phyloP scores from a whole-genome alignment of 1,140 invertebrate species.

The Ceratina japonica region DNA sequence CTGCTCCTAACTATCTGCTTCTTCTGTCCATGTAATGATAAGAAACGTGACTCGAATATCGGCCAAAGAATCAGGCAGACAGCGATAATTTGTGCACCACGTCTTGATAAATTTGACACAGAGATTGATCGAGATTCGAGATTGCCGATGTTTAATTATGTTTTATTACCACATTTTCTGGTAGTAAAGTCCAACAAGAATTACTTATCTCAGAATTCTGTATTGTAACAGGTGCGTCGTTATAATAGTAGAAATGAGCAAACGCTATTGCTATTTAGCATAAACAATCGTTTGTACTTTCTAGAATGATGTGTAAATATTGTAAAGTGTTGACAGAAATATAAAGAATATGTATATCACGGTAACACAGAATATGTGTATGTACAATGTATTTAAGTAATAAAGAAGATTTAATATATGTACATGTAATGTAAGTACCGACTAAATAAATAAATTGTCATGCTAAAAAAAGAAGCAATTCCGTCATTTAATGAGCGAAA shows the following conservation, averaged over 20 bases:
- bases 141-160: not conserved
- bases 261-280: too few species aligned
- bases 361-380: not conserved
- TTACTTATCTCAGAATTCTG: too few species aligned
- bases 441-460: not conserved
- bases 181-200: not conserved
- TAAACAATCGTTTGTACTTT: not conserved
- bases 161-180: not conserved
- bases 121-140: not conserved
- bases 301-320: constrained; percentile 26
- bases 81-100: not conserved
- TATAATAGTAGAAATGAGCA: too few species aligned
- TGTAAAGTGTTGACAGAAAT: constrained; percentile 15
- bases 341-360: too few species aligned
- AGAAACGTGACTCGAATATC: not conserved
- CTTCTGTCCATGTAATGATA: too few species aligned
- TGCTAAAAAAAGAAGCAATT: too few species aligned
- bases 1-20: too few species aligned
- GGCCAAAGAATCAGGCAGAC: not conserved
- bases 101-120: not conserved
- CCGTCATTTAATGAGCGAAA: too few species aligned
- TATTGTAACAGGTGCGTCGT: too few species aligned
- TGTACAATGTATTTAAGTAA: constrained; percentile 20
- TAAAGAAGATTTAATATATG: too few species aligned
- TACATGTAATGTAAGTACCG: not conserved